phyloP scores from a whole-genome alignment of 2,113 vertebrate genomes.

The Cebus imitator region DNA sequence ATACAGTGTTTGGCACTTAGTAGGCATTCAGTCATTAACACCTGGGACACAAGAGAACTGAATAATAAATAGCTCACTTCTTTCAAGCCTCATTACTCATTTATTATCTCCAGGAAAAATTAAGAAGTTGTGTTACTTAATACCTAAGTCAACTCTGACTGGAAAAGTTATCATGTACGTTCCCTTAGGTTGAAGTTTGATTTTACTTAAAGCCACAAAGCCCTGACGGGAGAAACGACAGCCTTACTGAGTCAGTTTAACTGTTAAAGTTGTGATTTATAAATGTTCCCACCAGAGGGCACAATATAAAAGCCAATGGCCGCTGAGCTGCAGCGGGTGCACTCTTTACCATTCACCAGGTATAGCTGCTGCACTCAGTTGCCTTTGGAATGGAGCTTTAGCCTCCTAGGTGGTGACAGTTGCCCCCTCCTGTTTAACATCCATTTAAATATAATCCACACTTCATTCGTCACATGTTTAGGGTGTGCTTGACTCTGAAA shows the following conservation, averaged over 20 bases:
- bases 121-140: not conserved
- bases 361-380: not conserved
- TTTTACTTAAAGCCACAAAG: not conserved
- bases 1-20: not conserved
- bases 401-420: conserved; percentile 1
- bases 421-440: not conserved
- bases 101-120: conserved; percentile 3
- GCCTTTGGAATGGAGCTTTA: not conserved
- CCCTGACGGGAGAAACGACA: not conserved
- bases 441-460: conserved; percentile 28
- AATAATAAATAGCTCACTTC: not conserved
- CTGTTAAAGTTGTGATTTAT: not conserved
- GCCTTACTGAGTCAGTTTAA: not conserved
- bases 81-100: not conserved
- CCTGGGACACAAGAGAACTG: not conserved
- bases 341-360: rapidly evolving
- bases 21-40: conserved; percentile 27
- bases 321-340: not conserved
- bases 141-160: not conserved
- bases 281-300: conserved; percentile 53
- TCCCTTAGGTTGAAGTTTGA: not conserved
- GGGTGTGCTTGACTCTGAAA: conserved; percentile 35
- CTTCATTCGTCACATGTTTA: conserved; percentile 41
- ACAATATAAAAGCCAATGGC: not conserved
- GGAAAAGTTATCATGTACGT: not conserved